Conservation (phyloP, 2,113 vertebrate species). For the Leucopternis melanops region DNA sequence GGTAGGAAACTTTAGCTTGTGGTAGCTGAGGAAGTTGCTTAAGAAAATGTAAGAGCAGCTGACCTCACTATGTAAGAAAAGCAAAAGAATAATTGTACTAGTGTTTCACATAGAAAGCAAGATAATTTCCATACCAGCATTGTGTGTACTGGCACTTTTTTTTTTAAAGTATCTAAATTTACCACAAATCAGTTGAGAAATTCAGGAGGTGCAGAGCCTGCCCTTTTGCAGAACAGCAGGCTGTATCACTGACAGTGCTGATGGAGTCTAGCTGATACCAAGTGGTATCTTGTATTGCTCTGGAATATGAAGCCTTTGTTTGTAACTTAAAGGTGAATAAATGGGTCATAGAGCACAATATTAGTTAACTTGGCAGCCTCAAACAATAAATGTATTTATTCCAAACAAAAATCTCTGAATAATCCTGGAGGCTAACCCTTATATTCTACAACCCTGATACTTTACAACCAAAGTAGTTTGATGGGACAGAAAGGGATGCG, state of each 20-base stretch:
- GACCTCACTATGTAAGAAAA: background rate
- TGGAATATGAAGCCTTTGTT: background rate
- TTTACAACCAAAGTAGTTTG: background rate
- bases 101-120: background rate
- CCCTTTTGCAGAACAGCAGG: background rate
- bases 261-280: background rate
- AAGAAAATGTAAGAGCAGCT: background rate
- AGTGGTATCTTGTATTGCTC: background rate
- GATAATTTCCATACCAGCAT: background rate
- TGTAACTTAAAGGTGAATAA: background rate
- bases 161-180: background rate
- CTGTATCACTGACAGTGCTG: background rate
- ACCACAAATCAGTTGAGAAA: background rate
- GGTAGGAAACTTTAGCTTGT: background rate
- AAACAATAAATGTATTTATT: background rate
- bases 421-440: background rate
- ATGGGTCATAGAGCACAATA: background rate
- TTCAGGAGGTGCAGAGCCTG: background rate
- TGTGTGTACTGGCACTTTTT: background rate
- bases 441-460: background rate
- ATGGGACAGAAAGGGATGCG: slow-evolving; percentile 27
- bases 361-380: background rate
- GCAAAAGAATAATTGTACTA: background rate
- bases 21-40: slow-evolving; percentile 7
- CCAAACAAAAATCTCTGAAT: background rate